Base-by-base conservation (phyloP, 37 sponge, comb jelly and placozoan genomes). In the Geodia barretti region DNA sequence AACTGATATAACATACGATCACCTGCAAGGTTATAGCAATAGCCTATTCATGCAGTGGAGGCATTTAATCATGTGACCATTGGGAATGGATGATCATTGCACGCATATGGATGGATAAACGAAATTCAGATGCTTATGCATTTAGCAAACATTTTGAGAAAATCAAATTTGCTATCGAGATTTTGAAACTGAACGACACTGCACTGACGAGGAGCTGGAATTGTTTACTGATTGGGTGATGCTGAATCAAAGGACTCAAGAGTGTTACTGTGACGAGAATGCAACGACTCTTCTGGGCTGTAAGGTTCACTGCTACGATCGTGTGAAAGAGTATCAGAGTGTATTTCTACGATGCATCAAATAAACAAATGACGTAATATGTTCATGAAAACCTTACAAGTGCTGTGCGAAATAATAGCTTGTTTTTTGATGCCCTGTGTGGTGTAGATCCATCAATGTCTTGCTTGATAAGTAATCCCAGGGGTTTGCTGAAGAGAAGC, bases 1-100 rank as follows among this genome's bases (percentile, higher is more conserved):
- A 47, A 47, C 79, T n/a, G 79, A 78, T 64, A 76, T 76, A 17
- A 76, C 77, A 62, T 76, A 76, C 61, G 77, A 76, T 25, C 60
- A 76, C 20, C 32, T 54, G 29, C 42, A 76, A 64, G 66, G 60
- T 11, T 77, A 77, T 35, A 54, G n/a, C n/a, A 54, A 4, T 76
- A 76, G 59, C 21, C 61, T 37, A 61, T 76, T 62, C 42, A 76
- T 76, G 77, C 64, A 25, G 78, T 77, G n/a, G n/a, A n/a, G 23
- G 78, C 78, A 21, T 77, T 77, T 77, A 63, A 77, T 40, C 28
- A 26, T 4, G 67, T 65, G 23, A 30, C n/a, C 67, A 11, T 64
- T 77, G 78, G n/a, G 78, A 77, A 41, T 77, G 78, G 78, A 62
- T 64, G 66, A 62, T 77, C 24, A 41, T 77, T 34, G 64, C 66